Conservation (phyloP, 2,797 vertebrate species). For the Acanthurus lineatus region DNA sequence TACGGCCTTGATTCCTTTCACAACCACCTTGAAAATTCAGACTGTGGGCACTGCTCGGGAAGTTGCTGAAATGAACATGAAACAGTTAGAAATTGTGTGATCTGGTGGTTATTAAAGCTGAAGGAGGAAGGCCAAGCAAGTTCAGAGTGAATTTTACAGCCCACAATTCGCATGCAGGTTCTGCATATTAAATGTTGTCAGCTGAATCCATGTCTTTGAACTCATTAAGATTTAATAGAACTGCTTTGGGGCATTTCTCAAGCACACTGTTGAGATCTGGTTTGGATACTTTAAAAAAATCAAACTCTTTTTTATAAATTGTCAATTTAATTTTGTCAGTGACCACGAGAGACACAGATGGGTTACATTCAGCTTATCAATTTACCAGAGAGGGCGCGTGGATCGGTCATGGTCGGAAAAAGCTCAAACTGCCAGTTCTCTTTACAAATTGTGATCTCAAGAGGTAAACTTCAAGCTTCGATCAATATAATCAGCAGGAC, state of each 20-base stretch:
- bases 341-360: constrained; percentile 17
- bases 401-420: constrained; percentile 68
- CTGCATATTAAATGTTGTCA: constrained; percentile 18
- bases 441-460: constrained; percentile 73
- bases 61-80: constrained; percentile 48
- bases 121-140: constrained; percentile 5
- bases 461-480: constrained; percentile 61
- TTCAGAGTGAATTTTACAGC: constrained; percentile 28
- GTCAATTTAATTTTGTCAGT: neutral
- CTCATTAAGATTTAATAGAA: constrained; percentile 17
- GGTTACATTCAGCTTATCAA: constrained; percentile 20
- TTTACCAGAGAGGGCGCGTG: constrained; percentile 33
- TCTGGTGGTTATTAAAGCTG: constrained; percentile 12
- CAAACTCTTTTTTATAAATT: neutral
- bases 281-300: constrained; percentile 1
- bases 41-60: constrained; percentile 49
- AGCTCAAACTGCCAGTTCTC: constrained; percentile 56
- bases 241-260: neutral
- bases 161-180: neutral
- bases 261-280: neutral
- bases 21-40: constrained; percentile 58
- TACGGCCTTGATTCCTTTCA: constrained; percentile 59
- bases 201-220: constrained; percentile 22
- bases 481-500: constrained; percentile 74
- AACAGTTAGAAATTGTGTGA: constrained; percentile 25